phyloP scores from a whole-genome alignment of 2,888 invertebrate genomes.

The Ennomos fuscantarius region DNA sequence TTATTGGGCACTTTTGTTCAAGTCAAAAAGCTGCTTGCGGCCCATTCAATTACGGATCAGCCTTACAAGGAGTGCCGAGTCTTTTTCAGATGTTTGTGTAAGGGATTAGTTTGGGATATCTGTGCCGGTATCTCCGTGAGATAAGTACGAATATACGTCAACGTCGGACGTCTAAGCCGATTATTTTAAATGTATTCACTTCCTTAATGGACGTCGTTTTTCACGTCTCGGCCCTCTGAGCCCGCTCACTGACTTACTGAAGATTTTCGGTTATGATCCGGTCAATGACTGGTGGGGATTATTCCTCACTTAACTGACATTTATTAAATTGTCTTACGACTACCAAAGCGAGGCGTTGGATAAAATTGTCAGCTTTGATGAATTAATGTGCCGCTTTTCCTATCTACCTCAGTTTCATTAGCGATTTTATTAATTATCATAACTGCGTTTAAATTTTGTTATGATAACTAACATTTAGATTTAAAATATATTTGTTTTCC shows the following conservation, averaged over 20 bases:
- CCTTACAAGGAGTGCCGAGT: slow-evolving; percentile 81
- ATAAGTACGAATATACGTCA: slow-evolving; percentile 85
- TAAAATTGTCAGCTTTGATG: slow-evolving; percentile 50
- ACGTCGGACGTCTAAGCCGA: slow-evolving; percentile 85
- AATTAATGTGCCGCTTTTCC: slow-evolving; percentile 48
- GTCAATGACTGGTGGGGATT: slow-evolving; percentile 79
- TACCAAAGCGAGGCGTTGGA: slow-evolving; percentile 48
- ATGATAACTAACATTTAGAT: not conserved
- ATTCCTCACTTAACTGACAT: slow-evolving; percentile 69
- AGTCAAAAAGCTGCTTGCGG: slow-evolving; percentile 72
- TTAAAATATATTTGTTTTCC: no score
- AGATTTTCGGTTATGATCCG: slow-evolving; percentile 84
- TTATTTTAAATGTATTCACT: slow-evolving; percentile 86
- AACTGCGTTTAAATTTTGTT: slow-evolving; percentile 5
- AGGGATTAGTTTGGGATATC: slow-evolving; percentile 83
- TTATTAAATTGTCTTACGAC: slow-evolving; percentile 70
- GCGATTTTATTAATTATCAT: slow-evolving; percentile 33
- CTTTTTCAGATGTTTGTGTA: slow-evolving; percentile 83
- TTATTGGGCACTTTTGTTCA: slow-evolving; percentile 84
- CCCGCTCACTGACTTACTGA: slow-evolving; percentile 75
- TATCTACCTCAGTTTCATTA: slow-evolving; percentile 37
- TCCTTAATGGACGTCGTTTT: slow-evolving; percentile 85
- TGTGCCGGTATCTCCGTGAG: slow-evolving; percentile 84
- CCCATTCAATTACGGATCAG: slow-evolving; percentile 80
- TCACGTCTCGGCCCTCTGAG: slow-evolving; percentile 72